phyloP scores from a whole-genome alignment of 2,797 vertebrate species.

The Macrochelys suwanniensis region DNA sequence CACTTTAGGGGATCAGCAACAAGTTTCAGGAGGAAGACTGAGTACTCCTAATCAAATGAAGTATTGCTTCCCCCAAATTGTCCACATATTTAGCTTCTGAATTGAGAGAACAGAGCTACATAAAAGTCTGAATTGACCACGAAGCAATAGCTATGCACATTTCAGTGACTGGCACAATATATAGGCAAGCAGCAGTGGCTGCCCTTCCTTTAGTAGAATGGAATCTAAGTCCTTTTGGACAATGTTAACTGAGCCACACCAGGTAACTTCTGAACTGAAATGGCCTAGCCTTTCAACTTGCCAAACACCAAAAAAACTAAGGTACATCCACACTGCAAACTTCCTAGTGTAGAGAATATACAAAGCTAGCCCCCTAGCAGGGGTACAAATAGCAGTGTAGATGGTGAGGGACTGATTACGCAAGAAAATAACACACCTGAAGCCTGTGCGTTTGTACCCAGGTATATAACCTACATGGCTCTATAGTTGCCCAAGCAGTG shows the following conservation, averaged over 20 bases:
- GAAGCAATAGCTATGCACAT: neutral
- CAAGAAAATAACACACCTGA: neutral
- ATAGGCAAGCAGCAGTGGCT: neutral
- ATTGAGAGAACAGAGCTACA: neutral
- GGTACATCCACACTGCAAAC: neutral
- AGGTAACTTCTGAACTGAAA: neutral
- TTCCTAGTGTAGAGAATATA: neutral
- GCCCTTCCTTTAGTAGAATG: neutral
- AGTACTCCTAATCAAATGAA: neutral
- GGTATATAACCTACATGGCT: neutral
- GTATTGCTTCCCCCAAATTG: neutral
- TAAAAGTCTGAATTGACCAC: neutral
- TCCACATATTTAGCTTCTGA: neutral
- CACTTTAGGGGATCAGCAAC: neutral
- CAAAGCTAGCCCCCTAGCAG: neutral
- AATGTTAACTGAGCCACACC: neutral
- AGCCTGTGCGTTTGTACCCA: neutral
- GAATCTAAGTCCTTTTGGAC: neutral
- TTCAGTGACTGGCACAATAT: neutral
- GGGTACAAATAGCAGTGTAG: neutral
- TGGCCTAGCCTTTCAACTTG: neutral
- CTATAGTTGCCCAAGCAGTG: neutral
- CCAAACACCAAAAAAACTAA: neutral
- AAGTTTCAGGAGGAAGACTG: neutral
- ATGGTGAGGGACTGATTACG: neutral